Evolutionary conservation across 2,888 invertebrate genomes (phyloP).

Genomic region (Thecocarcelia acutangulata): DNA sequence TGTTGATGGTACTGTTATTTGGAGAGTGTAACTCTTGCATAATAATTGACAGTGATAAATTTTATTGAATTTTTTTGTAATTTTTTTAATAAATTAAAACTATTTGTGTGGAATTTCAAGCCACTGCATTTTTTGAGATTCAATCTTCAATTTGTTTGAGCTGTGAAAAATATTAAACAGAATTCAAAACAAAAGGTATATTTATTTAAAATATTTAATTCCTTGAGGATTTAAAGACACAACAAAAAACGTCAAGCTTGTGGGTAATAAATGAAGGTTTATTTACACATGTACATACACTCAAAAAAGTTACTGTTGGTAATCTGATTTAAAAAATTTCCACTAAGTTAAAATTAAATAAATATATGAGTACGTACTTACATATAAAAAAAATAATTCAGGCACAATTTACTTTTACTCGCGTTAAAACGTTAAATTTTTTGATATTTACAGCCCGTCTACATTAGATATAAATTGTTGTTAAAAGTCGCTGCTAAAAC

Average conservation of each 20-base stretch:
- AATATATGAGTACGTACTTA: too few species aligned
- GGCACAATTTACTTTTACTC: too few species aligned
- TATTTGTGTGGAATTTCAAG: slow-evolving; percentile 40
- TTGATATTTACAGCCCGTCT: too few species aligned
- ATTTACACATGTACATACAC: too few species aligned
- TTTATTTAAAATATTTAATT: slow-evolving; percentile 23
- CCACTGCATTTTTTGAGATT: slow-evolving; percentile 33
- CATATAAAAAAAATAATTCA: too few species aligned
- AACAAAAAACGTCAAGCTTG: not conserved
- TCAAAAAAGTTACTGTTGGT: too few species aligned
- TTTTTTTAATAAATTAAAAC: slow-evolving; percentile 21
- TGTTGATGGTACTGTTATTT: slow-evolving; percentile 55
- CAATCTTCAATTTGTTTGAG: not conserved
- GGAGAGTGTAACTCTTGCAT: slow-evolving; percentile 71
- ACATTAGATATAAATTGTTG: too few species aligned
- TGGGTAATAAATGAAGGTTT: slow-evolving; percentile 7
- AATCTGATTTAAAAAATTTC: too few species aligned
- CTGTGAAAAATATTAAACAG: slow-evolving; percentile 28
- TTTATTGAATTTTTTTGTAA: slow-evolving; percentile 51
- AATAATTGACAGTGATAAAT: slow-evolving; percentile 71
- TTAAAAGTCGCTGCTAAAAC: too few species aligned
- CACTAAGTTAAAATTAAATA: too few species aligned
- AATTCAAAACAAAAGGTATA: slow-evolving; percentile 21
- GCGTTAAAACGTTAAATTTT: too few species aligned
- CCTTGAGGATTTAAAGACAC: slow-evolving; percentile 28